phyloP scores from a whole-genome alignment of 2,113 vertebrate species.

The Malurus elegans region DNA sequence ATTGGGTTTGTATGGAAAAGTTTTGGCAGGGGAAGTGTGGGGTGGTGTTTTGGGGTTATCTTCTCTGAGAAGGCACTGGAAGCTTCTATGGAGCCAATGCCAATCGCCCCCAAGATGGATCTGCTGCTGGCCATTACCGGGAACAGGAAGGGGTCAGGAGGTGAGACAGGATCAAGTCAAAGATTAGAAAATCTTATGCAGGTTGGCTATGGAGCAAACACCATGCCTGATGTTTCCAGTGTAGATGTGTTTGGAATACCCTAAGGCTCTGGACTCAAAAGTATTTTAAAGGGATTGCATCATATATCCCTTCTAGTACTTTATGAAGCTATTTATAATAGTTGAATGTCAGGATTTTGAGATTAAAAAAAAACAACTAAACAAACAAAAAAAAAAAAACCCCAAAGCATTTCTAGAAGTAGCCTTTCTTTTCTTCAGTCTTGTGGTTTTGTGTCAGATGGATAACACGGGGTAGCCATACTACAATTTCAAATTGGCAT shows the following conservation, averaged over 20 bases:
- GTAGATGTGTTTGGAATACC: not conserved
- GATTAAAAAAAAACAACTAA: not conserved
- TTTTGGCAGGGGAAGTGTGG: rapidly evolving
- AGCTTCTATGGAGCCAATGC: not conserved
- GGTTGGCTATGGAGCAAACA: not conserved
- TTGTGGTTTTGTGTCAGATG: not conserved
- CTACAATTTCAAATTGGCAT: not conserved
- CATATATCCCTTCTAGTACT: not conserved
- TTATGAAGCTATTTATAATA: not conserved
- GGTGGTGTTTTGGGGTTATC: not conserved
- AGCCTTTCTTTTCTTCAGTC: not conserved
- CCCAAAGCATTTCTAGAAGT: not conserved
- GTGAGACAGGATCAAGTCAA: not conserved
- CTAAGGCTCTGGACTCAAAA: not conserved
- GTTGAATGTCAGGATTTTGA: not conserved
- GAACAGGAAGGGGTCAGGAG: not conserved
- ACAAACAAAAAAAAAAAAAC: not conserved
- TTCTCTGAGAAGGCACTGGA: not conserved
- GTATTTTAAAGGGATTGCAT: not conserved
- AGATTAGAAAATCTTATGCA: not conserved
- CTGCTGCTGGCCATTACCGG: not conserved
- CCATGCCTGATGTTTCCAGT: not conserved
- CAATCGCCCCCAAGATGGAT: not conserved
- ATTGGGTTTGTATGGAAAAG: not conserved
- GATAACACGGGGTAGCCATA: not conserved